A percentile compares a stretch with the other conserved stretches of the same genome.
Evolutionary conservation across 2,888 invertebrate genomes (phyloP).

Genomic region (Ischnura elegans): DNA sequence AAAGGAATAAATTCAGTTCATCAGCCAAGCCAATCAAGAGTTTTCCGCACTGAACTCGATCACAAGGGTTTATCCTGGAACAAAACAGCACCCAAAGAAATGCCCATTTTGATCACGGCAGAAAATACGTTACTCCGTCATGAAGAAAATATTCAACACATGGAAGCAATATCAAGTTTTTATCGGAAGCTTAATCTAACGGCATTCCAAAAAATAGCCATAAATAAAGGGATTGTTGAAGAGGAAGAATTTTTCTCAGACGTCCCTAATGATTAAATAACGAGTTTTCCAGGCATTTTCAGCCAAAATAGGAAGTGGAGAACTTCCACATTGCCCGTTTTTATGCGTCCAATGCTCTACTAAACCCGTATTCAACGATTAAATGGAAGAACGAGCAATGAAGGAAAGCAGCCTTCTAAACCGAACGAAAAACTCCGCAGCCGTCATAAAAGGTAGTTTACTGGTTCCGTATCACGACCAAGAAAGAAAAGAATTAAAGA

Average conservation of each 20-base stretch:
- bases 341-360: not conserved
- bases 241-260: not conserved
- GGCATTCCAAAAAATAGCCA: slow-evolving; percentile 20
- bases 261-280: slow-evolving; percentile 57
- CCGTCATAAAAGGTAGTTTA: not conserved
- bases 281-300: slow-evolving; percentile 25
- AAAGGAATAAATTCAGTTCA: not conserved
- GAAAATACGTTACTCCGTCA: not conserved
- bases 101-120: not conserved
- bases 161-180: not conserved
- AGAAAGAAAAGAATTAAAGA: not conserved
- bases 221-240: slow-evolving; percentile 33
- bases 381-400: not conserved
- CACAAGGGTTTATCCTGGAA: not conserved
- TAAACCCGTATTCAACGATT: slow-evolving; percentile 4
- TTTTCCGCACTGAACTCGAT: not conserved
- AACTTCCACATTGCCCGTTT: not conserved
- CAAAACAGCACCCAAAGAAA: not conserved
- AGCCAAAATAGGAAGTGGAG: not conserved
- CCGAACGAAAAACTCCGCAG: not conserved
- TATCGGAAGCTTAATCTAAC: not conserved
- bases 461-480: not conserved
- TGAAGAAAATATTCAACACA: not conserved
- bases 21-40: not conserved
- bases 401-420: not conserved